Conservation (phyloP, 2,113 vertebrate species). For the Emydura subglobosa region DNA sequence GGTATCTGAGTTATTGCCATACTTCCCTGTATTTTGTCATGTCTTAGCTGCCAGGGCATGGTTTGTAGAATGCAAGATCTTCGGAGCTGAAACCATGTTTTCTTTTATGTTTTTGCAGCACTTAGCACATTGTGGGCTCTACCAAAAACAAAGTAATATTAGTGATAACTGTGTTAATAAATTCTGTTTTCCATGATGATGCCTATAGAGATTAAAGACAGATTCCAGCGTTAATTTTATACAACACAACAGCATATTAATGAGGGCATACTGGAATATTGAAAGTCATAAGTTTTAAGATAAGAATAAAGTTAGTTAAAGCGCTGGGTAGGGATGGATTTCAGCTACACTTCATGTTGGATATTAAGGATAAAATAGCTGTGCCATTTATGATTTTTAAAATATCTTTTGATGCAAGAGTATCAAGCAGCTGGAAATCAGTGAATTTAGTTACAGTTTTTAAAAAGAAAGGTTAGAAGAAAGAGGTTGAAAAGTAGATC, state of each 20-base stretch:
- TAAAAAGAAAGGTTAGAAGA: not conserved
- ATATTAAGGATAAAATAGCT: not conserved
- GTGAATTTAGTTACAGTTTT: not conserved
- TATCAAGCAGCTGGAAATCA: constrained; percentile 5
- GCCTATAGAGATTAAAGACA: not conserved
- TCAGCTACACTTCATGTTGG: not conserved
- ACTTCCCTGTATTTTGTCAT: not conserved
- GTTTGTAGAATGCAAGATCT: not conserved
- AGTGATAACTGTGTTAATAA: not conserved
- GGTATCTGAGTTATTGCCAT: not conserved
- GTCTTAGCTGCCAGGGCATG: not conserved
- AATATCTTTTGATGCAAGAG: not conserved
- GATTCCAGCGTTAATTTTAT: not conserved
- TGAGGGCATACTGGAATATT: not conserved
- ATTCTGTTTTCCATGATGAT: not conserved
- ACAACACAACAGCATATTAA: not conserved
- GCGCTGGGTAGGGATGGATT: not conserved
- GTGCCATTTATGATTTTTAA: not conserved
- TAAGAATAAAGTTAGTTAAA: not conserved
- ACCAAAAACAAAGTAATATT: not conserved
- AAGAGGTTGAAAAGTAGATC: not conserved
- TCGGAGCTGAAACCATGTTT: not conserved
- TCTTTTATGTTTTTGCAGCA: not conserved
- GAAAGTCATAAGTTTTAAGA: not conserved
- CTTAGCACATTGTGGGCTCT: not conserved